Conservation (phyloP, 2,797 vertebrate species). For the Gila robusta region DNA sequence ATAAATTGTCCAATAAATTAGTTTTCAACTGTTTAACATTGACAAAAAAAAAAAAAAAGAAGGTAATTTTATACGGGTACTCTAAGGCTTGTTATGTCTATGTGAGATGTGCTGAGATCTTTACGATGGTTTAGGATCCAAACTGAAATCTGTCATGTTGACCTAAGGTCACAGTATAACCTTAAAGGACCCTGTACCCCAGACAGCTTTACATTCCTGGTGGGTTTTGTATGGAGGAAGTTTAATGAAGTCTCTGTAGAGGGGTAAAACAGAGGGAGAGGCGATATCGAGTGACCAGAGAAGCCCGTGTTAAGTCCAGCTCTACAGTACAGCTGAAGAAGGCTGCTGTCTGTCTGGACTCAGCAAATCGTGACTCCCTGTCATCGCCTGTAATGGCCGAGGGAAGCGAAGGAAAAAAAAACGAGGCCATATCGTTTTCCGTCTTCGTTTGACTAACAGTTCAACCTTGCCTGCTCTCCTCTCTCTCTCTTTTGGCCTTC, state of each 20-base stretch:
- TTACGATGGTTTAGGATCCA: neutral
- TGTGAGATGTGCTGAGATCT: neutral
- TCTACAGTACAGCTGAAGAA: slow-evolving; percentile 61
- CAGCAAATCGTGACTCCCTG: slow-evolving; percentile 66
- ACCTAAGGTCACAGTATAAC: slow-evolving; percentile 51
- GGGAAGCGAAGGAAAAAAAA: slow-evolving; percentile 38
- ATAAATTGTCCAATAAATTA: neutral
- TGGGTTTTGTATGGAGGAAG: slow-evolving; percentile 39
- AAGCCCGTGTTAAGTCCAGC: slow-evolving; percentile 52
- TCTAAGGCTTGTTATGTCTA: neutral
- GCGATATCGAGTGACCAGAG: slow-evolving; percentile 61
- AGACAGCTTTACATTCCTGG: slow-evolving; percentile 54
- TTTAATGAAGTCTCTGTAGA: slow-evolving; percentile 64
- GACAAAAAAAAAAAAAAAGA: too few species aligned
- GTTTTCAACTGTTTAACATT: neutral
- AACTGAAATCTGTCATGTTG: slow-evolving; percentile 40
- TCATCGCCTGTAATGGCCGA: slow-evolving; percentile 64
- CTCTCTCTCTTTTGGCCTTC: slow-evolving; percentile 18
- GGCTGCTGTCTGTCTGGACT: slow-evolving; percentile 62
- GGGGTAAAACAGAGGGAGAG: slow-evolving; percentile 57
- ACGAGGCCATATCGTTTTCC: slow-evolving; percentile 61
- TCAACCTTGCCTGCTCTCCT: slow-evolving; percentile 17
- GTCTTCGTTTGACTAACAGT: slow-evolving; percentile 55
- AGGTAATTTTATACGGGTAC: neutral
- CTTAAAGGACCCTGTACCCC: slow-evolving; percentile 58